Evolutionary conservation across 2,113 vertebrate species (phyloP), one percentile per base, ranked within the genome.

Genomic region (Microcebus griseorufus): DNA sequence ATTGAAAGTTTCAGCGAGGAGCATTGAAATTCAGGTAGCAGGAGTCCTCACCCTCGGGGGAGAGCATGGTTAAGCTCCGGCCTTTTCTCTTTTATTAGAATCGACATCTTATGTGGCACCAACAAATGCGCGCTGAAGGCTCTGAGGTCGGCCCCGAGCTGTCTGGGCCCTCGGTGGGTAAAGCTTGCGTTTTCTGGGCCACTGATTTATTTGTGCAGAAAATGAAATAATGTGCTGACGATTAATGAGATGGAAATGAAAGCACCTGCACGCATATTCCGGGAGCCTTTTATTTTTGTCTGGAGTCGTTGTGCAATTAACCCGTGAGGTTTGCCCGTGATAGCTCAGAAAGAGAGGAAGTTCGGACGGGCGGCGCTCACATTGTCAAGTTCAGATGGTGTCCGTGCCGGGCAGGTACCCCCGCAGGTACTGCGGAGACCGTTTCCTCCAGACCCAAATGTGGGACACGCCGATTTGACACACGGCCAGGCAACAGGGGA

Each of bases 191-290:
- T 91, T 93, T 70, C 94, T 51, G 78, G 92, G 78, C 78, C 25
- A 4, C 42, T 39, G 86, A 78, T 73, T 96, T 96, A 85, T 82
- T 96, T 96, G 96, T 67, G 42, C 62, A 93, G 83, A 93, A 88
- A 82, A 90, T 79, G 75, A 92, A 84, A 67, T 79, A 93, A 48
- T 53, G 39, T 2, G 62, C 79, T 58, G 60, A 51, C 64, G 51
- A 25, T 55, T 81, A 86, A 89, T 70, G 64, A 79, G 67, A 82
- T 13, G 6, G 62, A 67, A 70, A 81, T 34, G 78, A 58, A 37
- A 51, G 82, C 58, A 39, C 88, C 82, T 32, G 78, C 25, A 65
- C 9, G 0, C 22, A 1, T 27, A 34, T 18, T 39, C 12, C 3
- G 1, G 69, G 78, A 60, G 20, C 16, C 72, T 89, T 48, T 37